Base-by-base conservation (phyloP, 2,888 invertebrate genomes). In the Tetramorium bicarinatum region DNA sequence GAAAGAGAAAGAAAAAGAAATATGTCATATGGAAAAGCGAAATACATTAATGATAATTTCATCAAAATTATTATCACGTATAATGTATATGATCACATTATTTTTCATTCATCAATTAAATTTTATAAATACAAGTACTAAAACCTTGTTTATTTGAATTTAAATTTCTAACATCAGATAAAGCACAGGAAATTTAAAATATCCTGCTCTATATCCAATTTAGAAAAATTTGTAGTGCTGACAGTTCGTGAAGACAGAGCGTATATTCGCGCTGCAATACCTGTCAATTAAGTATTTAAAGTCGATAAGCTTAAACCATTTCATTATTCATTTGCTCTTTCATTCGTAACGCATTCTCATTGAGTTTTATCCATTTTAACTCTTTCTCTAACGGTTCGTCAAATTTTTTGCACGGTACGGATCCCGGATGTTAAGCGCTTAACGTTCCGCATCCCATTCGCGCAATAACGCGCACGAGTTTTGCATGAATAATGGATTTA, bases 401-500 rank as follows among this genome's bases (percentile, higher is more conserved):
- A 38, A 59, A 72, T 72, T 59, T 71, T 69, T 56, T 41, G 1
- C 15, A 29, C n/a, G 15, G 8, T n/a, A 41, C 41, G 9, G 9
- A 54, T 67, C 29, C 21, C 44, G 59, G 59, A 59, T 71, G 59
- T 79, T 71, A 71, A 71, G 34, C 21, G 79, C 66, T 34, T 47
- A 41, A 47, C 34, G 79, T 59, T n/a, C 29, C 79, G 47, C 47
- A 34, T 79, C 11, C 18, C 47, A 59, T 67, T 79, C 41, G 59
- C 76, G 71, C 18, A 61, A 71, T 71, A 80, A 38, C 18, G 71
- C 79, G 72, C 71, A 47, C 21, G 56, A 79, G 34, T 47, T 34
- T 59, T 3, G 34, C 25, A 79, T 71, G 71, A 79, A 79, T 71
- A 49, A 71, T 79, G 47, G 25, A 79, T 47, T 66, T n/a, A 47